Evolutionary conservation across 37 sponge, comb jelly and placozoan species (phyloP), one percentile per base, ranked within the genome.

Genomic region (Chondrosia reniformis): DNA sequence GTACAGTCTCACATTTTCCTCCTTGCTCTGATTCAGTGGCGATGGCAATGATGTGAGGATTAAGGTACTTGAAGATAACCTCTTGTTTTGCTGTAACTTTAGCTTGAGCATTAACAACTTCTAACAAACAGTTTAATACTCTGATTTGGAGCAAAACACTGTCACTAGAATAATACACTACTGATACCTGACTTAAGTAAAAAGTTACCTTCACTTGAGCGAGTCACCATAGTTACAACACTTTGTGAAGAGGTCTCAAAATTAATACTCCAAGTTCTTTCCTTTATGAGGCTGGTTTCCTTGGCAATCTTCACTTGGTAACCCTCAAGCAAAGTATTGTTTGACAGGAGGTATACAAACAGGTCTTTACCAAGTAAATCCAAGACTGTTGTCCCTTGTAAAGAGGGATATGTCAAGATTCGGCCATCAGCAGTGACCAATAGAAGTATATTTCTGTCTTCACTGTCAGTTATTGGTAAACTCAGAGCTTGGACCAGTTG

Each of bases 1-100:
- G 15, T 49, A 10, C 33, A 63, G 33, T 45, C 89, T 72, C 46
- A 89, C 89, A 63, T 77, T 84, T 92, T 31, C 49, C 54, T n/a
- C 45, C 66, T 39, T 77, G 74, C 9, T 76, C 75, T 2, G 89
- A 82, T 57, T 97, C 92, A 13, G 95, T 94, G 19, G 87, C 88
- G 22, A 97, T 46, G 22, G 87, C 98, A 63, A 93, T 67, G 25
- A 97, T 75, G 46, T 97, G 85, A 40, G 98, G 98, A 67, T 97
- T 97, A 32, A 94, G 77, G 67, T 97, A 97, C 77, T 97, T 97
- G 87, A 91, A 94, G 58, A 90, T 86, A 6, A 94, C 90, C 59
- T 79, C 81, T 15, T 94, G 85, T 58, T 94, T 89, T 6, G 76
- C 78, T 38, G 78, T 21, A 1, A 89, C 90, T 33, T 87, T 54